A percentile compares a stretch with the other conserved stretches of the same genome.
phyloP scores from a whole-genome alignment of 2,797 vertebrate genomes.

The Megaceryle alcyon region DNA sequence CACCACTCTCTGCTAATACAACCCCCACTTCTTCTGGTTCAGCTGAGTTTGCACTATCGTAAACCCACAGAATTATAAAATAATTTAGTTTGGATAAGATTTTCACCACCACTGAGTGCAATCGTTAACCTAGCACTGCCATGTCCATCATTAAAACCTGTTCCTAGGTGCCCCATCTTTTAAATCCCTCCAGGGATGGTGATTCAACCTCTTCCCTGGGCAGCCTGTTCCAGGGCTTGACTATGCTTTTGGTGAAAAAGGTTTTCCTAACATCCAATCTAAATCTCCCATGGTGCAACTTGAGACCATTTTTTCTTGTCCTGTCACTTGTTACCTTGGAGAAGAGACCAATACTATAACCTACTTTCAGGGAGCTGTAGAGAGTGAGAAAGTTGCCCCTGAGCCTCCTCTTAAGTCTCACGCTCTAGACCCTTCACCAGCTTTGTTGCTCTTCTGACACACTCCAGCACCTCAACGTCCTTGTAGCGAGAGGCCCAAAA shows the following conservation, averaged over 20 bases:
- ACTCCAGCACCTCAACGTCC: not conserved
- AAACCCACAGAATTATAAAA: not conserved
- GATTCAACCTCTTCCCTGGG: not conserved
- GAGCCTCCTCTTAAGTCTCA: not conserved
- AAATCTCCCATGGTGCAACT: fast-evolving
- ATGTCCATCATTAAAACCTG: fast-evolving
- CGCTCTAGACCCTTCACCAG: not conserved
- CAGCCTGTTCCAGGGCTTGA: not conserved
- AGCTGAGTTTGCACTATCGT: not conserved
- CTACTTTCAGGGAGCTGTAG: not conserved
- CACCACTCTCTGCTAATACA: not conserved
- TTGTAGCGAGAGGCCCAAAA: not conserved
- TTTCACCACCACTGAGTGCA: not conserved
- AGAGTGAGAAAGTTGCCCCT: fast-evolving
- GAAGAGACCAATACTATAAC: fast-evolving
- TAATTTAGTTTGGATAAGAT: not conserved
- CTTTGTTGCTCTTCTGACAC: fast-evolving
- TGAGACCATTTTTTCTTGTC: not conserved
- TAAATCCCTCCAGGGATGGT: not conserved
- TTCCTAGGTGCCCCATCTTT: not conserved
- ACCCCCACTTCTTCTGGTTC: not conserved
- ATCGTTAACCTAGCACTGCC: fast-evolving
- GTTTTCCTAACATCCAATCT: not conserved
- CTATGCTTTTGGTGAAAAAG: fast-evolving
- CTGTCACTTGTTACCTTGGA: fast-evolving